Base-by-base conservation (phyloP, 2,888 invertebrate genomes). In the Tortricodes alternella region DNA sequence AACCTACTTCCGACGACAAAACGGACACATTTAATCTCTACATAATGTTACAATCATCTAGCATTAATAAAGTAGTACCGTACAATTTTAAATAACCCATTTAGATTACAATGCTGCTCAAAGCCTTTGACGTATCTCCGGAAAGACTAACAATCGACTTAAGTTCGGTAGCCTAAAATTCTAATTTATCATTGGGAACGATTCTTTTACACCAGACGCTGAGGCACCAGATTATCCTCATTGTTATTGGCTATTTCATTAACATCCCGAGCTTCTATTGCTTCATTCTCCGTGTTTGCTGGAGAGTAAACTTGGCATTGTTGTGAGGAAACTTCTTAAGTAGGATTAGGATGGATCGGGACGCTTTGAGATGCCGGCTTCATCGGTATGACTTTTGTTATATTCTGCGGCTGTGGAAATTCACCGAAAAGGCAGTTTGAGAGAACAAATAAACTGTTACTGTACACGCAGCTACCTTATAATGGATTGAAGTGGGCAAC, bases 261-360 rank as follows among this genome's bases (percentile, higher is more conserved):
- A 83, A 78, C 75, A 75, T 70, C 70, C 62, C 65, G 58, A 61
- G 67, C 66, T 65, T 65, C 59, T 66, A 70, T 67, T 64, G 60
- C 62, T 67, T 68, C 67, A 60, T 74, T 73, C 68, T 76, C 71
- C 76, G 67, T 76, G 73, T 74, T 71, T 67, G 64, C 65, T 80
- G 76, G 70, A 83, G 82, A 77, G 84, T 84, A 82, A 84, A 82
- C 73, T 74, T 74, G 60, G 64, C 71, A 79, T 83, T 84, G 78
- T 82, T 74, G 70, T 66, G 41, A 60, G 63, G 61, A 62, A 65
- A 69, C 68, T 68, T 64, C 74, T 73, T 74, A 73, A 67, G 71
- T 66, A 65, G 83, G 83, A 85, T 86, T 81, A 83, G 62, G 68
- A 70, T 21, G 35, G 29, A 32, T 32, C 24, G 41, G 19, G 13